Evolutionary conservation across 2,888 invertebrate species (phyloP).

Genomic region (Idaea dimidiata): DNA sequence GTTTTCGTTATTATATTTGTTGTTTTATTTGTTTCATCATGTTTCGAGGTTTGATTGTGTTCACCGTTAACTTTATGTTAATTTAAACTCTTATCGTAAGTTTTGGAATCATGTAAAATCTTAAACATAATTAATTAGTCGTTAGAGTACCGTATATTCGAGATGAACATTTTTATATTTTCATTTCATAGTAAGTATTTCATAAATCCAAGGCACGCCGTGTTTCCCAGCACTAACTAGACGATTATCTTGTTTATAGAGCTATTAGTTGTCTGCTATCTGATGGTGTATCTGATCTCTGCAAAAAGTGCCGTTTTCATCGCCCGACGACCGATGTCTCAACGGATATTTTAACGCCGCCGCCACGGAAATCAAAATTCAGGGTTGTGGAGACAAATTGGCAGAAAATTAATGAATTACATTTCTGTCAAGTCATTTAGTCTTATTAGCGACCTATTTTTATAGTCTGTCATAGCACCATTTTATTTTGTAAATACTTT

Average conservation of each 20-base stretch:
- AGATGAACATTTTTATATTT: conserved; percentile 34
- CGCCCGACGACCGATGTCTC: conserved; percentile 38
- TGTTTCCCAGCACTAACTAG: conserved; percentile 63
- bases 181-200: conserved; percentile 33
- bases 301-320: conserved; percentile 73
- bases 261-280: conserved; percentile 72
- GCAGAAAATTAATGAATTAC: neutral
- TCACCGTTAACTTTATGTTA: conserved; percentile 25
- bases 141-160: conserved; percentile 23
- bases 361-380: conserved; percentile 25
- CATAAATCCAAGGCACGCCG: conserved; percentile 40
- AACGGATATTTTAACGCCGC: conserved; percentile 32
- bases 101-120: neutral
- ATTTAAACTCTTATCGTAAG: conserved; percentile 5
- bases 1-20: conserved; percentile 36
- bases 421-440: no score
- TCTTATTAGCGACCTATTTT: no score
- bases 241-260: conserved; percentile 75
- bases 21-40: conserved; percentile 34
- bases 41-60: conserved; percentile 24
- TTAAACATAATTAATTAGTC: conserved; percentile 18
- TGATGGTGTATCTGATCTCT: conserved; percentile 63
- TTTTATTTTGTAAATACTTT: no score
- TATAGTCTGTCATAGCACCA: no score
- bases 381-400: conserved; percentile 35